Base-by-base conservation (phyloP, 1,140 invertebrate species). In the Octopus bimaculoides region DNA sequence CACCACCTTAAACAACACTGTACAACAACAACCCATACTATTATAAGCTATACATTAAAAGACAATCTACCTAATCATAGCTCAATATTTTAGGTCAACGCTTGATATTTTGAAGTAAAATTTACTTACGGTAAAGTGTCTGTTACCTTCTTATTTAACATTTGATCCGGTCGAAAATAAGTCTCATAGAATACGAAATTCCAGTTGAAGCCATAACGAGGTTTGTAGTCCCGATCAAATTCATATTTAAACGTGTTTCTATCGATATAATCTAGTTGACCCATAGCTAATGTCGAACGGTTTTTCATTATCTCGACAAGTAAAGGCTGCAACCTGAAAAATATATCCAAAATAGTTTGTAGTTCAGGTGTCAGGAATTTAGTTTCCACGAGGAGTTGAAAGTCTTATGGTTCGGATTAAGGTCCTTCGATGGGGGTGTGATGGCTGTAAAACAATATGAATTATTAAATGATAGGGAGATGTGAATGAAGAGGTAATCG, bases 241-340 rank as follows among this genome's bases (percentile, higher is more conserved):
- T 84, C 81, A 78, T 88, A 88, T 77, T 86, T 81, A 66, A 88
- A 83, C 4, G 84, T 86, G 17, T 87, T 84, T 0, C 80, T 75
- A 52, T 86, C 84, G 10, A 88, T 85, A 76, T 88, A 88, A 79
- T 88, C 87, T 10, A 88, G 77, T 10, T 84, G 84, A 14, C 84
- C 86, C 87, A 88, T 86, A 26, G 86, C 86, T 41, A 88, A 75
- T 0, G 96, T 96, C 85, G 93, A 96, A 80, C 95, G 91, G 91
- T 98, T 95, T 86, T 95, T 93, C 1, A 95, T 96, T 81, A 99
- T 97, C 84, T 97, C 93, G 14, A 94, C 92, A 14, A 99, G 87
- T 0, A 99, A 89, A 4, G 97, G 97, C 86, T 98, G 96, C 71
- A 98, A 89, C 97, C 97, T 89, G 77, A 61, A 66, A 53, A 78